These are phyloP conservation scores for Daktulosphaira vitifoliae DNA, from an alignment of 1,140 invertebrate species.

Conservation along the genomic window DNA sequence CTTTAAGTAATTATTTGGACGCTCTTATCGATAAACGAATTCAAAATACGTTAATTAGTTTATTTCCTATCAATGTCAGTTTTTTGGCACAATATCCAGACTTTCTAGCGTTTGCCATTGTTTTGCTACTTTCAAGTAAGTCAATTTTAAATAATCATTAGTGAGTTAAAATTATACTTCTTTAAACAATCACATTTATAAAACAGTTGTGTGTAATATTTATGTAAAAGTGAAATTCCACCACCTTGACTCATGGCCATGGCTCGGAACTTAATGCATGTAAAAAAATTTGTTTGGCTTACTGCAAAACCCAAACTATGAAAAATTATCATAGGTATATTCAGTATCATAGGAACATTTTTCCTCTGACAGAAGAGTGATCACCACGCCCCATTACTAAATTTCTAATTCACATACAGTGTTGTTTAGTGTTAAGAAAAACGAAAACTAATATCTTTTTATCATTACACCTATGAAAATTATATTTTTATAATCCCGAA, in stretches of 20 bases:
- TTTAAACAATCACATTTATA: neutral
- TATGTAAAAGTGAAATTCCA: neutral
- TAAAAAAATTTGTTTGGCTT: too few relatives aligned
- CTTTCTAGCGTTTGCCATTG: slow-evolving; percentile 54
- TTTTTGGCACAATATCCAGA: slow-evolving; percentile 58
- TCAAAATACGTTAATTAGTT: slow-evolving; percentile 49
- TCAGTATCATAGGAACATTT: too few relatives aligned
- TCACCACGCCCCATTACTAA: too few relatives aligned
- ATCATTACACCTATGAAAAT: too few relatives aligned
- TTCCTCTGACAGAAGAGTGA: too few relatives aligned
- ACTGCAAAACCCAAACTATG: too few relatives aligned
- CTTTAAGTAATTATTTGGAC: slow-evolving; percentile 64
- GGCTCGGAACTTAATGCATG: too few relatives aligned
- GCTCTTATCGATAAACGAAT: slow-evolving; percentile 55
- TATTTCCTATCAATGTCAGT: slow-evolving; percentile 50
- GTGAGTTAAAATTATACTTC: neutral
- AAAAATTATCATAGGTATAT: too few relatives aligned
- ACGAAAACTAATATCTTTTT: too few relatives aligned
- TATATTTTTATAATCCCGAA: too few relatives aligned
- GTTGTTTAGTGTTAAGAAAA: too few relatives aligned
- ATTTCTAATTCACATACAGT: too few relatives aligned
- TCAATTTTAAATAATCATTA: slow-evolving; percentile 13
- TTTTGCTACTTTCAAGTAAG: slow-evolving; percentile 51
- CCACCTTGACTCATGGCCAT: neutral
- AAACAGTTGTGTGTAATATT: neutral